Conservation (phyloP, 2,797 vertebrate species). For the Acanthornis magna region DNA sequence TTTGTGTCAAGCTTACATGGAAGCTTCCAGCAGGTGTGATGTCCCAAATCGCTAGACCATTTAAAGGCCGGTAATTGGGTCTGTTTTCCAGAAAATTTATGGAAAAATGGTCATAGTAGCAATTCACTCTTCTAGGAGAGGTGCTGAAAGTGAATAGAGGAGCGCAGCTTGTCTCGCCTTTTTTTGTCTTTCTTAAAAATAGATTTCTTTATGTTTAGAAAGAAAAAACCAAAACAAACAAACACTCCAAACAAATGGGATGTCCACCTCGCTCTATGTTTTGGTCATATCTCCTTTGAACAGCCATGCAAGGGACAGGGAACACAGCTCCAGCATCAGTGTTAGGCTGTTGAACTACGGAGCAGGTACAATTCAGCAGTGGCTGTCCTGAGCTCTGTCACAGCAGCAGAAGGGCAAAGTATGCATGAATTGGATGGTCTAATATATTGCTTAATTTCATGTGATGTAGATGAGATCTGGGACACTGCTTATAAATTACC, state of each 20-base stretch:
- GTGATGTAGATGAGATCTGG: background rate
- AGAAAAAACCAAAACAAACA: background rate
- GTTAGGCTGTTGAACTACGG: background rate
- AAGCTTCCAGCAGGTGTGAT: background rate
- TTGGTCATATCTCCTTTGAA: background rate
- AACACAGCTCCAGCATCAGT: background rate
- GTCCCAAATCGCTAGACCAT: background rate
- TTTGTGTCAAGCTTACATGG: background rate
- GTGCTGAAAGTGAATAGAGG: background rate
- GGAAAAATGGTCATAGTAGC: background rate
- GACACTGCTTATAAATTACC: background rate
- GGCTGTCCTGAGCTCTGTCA: background rate
- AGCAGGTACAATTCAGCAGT: background rate
- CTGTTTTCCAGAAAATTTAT: background rate
- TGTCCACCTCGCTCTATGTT: background rate
- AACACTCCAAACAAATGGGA: rapidly evolving
- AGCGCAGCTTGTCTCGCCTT: background rate
- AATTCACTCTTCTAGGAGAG: background rate
- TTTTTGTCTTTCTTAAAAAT: background rate
- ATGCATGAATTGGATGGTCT: background rate
- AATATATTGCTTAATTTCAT: background rate
- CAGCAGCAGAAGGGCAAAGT: background rate
- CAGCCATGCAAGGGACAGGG: background rate
- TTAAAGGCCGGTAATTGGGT: background rate
- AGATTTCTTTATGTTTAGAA: background rate